phyloP scores from a whole-genome alignment of 37 sponge, comb jelly and placozoan genomes.

The Halichondria panicea region DNA sequence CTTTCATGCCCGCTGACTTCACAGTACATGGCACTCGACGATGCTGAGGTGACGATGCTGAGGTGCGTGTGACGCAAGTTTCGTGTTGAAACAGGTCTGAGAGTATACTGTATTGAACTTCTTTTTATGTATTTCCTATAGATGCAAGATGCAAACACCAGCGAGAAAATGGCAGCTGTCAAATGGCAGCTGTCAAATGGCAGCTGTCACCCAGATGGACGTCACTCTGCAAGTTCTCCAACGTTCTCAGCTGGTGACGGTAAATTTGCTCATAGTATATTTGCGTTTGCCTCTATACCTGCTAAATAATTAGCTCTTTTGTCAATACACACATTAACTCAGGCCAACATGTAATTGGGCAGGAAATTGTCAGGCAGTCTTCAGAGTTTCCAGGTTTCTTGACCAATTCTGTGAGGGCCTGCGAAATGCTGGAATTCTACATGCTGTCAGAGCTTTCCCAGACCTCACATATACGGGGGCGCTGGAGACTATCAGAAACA shows the following conservation, averaged over 20 bases:
- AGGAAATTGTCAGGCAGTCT: neutral
- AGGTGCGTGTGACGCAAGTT: neutral
- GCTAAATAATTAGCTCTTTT: neutral
- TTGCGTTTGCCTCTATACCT: too few relatives aligned
- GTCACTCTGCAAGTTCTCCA: neutral
- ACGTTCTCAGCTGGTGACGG: neutral
- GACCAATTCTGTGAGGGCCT: conserved; percentile 1
- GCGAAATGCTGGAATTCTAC: neutral
- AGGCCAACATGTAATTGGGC: neutral
- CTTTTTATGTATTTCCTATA: neutral
- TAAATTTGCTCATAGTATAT: neutral
- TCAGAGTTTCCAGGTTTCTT: neutral
- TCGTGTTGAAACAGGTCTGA: neutral
- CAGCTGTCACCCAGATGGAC: neutral
- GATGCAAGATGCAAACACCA: neutral
- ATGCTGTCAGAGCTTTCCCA: neutral
- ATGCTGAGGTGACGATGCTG: too few relatives aligned
- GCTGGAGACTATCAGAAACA: neutral
- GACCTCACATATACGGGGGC: neutral
- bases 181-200: too few relatives aligned
- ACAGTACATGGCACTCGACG: too few relatives aligned
- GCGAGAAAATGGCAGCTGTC: neutral
- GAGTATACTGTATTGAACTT: neutral
- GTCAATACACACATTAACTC: neutral
- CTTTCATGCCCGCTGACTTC: too few relatives aligned